A percentile compares a stretch with the other conserved stretches of the same genome.
Evolutionary conservation across 2,797 vertebrate genomes (phyloP).

Genomic region (Sebastes hubbsi): DNA sequence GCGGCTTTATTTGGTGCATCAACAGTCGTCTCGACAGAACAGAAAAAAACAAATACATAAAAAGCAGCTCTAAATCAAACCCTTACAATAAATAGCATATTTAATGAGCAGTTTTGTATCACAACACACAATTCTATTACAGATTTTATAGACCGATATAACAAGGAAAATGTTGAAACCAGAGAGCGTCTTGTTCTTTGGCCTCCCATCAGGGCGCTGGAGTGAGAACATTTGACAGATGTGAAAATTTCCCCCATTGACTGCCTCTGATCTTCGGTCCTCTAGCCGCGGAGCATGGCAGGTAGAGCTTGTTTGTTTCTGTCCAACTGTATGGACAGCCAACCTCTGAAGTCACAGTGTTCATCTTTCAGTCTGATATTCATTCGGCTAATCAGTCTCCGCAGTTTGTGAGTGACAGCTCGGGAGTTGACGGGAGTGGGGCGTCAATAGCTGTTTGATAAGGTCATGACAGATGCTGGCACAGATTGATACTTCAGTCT

Average conservation of each 20-base stretch:
- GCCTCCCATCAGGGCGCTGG: slow-evolving; percentile 35
- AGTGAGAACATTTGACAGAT: slow-evolving; percentile 53
- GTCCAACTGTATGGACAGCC: slow-evolving; percentile 13
- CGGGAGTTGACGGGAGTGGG: background rate
- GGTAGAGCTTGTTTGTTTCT: slow-evolving; percentile 46
- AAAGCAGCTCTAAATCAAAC: slow-evolving; percentile 22
- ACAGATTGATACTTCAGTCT: slow-evolving; percentile 25
- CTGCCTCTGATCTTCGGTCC: slow-evolving; percentile 19
- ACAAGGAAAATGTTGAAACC: slow-evolving; percentile 35
- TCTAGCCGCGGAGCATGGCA: slow-evolving; percentile 3
- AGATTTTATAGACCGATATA: slow-evolving; percentile 55
- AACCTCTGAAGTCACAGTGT: slow-evolving; percentile 39
- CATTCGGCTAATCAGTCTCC: background rate
- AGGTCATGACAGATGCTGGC: background rate
- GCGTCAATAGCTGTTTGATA: slow-evolving; percentile 43
- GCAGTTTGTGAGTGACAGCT: slow-evolving; percentile 22
- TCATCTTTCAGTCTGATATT: slow-evolving; percentile 38
- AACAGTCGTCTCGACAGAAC: background rate
- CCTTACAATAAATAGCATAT: slow-evolving; percentile 35
- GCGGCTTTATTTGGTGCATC: background rate
- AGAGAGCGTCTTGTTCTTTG: slow-evolving; percentile 33
- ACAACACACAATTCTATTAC: slow-evolving; percentile 31
- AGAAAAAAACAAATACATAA: background rate
- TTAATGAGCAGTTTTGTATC: slow-evolving; percentile 28
- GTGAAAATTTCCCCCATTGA: slow-evolving; percentile 29